Base-by-base conservation (phyloP, 2,113 vertebrate species). In the Cyprinodon tularosa region DNA sequence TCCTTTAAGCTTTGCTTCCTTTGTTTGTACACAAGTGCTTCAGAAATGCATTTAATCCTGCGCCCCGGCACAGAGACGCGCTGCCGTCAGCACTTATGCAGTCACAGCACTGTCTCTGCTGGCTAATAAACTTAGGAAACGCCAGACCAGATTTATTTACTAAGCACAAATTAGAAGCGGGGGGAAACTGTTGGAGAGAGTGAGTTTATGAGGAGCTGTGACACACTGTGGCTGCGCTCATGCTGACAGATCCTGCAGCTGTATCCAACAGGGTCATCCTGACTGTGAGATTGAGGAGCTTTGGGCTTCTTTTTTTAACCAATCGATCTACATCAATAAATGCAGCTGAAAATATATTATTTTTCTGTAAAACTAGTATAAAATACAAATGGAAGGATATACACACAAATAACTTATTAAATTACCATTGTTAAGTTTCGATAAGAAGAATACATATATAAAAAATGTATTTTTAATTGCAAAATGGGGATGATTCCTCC, bases 141-240 rank as follows among this genome's bases (percentile, higher is more conserved):
- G 88, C 84, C 80, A 50, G 77, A 88, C 90, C 79, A 85, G 87
- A 93, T 91, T 87, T 93, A 93, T 92, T 94, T 91, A 85, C 86
- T 2, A 57, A 83, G 73, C 77, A 76, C 80, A 81, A 83, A 80
- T 70, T 63, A 81, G 80, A 72, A 66, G 76, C 57, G 70, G 45
- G 42, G 22, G 61, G 80, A 64, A 74, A 37, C 1, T 48, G 76
- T 80, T 71, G 76, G 79, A 80, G 42, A 59, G 66, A 62, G 53
- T 39, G 69, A 74, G 66, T 10, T 62, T 50, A 77, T 3, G 74
- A 64, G 61, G 48, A 78, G 48, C 17, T 13, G 64, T 39, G 77
- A 47, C 39, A 75, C 68, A 61, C 14, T 10, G 13, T 53, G n/a
- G 45, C 13, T n/a, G 50, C 37, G 76, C 29, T 53, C 45, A 45